A percentile compares a stretch with the other conserved stretches of the same genome.
Conservation (phyloP, 2,113 vertebrate genomes). For the Ceyx cyanopectus region DNA sequence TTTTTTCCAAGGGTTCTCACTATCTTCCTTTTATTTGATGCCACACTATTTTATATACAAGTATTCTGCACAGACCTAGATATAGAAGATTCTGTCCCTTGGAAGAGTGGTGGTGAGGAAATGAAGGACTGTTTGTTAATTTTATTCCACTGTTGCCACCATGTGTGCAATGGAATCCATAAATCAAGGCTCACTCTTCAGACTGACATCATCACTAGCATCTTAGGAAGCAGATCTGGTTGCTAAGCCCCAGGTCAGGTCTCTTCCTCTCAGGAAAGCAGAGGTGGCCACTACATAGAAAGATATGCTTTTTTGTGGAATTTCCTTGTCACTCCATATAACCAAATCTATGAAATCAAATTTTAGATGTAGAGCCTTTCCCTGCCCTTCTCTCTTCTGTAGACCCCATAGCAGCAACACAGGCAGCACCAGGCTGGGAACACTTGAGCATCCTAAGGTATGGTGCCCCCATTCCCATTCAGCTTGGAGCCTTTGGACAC, state of each 20-base stretch:
- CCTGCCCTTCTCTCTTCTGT: not conserved
- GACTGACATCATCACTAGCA: not conserved
- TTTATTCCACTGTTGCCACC: not conserved
- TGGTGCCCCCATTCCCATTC: not conserved
- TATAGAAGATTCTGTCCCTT: not conserved
- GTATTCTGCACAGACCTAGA: not conserved
- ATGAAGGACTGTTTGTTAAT: not conserved
- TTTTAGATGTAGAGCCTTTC: not conserved
- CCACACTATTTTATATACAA: not conserved
- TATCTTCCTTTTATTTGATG: not conserved
- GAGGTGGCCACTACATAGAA: not conserved
- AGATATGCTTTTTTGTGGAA: not conserved
- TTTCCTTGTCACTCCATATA: not conserved
- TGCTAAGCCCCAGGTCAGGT: not conserved
- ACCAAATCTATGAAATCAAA: not conserved
- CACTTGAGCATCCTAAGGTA: not conserved
- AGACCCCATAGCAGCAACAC: not conserved
- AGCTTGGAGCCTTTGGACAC: not conserved
- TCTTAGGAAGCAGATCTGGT: not conserved
- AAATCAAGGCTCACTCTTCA: not conserved
- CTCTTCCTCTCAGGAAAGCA: not conserved
- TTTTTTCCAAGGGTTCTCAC: not conserved
- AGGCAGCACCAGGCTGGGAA: not conserved
- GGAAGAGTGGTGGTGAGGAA: not conserved
- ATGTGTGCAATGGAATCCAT: not conserved